These are phyloP conservation scores for Tolypeutes matacus DNA, from an alignment of 2,797 vertebrate species.

Conservation along the genomic window DNA sequence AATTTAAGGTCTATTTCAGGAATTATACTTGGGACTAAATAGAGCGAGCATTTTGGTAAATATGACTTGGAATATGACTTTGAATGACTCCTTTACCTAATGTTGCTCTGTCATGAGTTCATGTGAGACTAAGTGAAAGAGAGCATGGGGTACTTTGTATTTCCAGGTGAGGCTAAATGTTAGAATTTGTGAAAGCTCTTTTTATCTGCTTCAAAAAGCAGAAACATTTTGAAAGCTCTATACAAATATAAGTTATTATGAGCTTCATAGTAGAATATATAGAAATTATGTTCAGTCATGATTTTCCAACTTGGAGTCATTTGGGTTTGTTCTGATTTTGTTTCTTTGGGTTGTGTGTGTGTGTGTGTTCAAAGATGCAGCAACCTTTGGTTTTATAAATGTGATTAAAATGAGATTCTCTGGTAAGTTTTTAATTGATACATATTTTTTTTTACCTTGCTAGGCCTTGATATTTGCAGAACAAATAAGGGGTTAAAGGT, in stretches of 20 bases:
- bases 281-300: not conserved
- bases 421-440: slow-evolving; percentile 11
- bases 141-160: not conserved
- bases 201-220: slow-evolving; percentile 29
- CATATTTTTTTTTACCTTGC: slow-evolving; percentile 68
- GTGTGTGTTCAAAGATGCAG: not conserved
- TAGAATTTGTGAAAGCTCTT: slow-evolving; percentile 16
- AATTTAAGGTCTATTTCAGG: not conserved
- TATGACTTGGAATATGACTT: not conserved
- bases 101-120: not conserved
- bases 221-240: slow-evolving; percentile 46
- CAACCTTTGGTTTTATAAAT: slow-evolving; percentile 32
- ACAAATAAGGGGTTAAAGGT: slow-evolving; percentile 68
- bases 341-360: not conserved
- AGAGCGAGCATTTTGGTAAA: not conserved
- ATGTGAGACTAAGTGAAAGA: not conserved
- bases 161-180: not conserved
- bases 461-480: slow-evolving; percentile 74
- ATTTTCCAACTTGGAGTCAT: slow-evolving; percentile 43
- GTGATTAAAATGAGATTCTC: slow-evolving; percentile 42
- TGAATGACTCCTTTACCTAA: not conserved
- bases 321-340: not conserved
- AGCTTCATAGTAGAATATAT: slow-evolving; percentile 12
- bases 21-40: not conserved
- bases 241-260: not conserved